Conservation (phyloP, 2,113 vertebrate genomes). For the Gobius niger region DNA sequence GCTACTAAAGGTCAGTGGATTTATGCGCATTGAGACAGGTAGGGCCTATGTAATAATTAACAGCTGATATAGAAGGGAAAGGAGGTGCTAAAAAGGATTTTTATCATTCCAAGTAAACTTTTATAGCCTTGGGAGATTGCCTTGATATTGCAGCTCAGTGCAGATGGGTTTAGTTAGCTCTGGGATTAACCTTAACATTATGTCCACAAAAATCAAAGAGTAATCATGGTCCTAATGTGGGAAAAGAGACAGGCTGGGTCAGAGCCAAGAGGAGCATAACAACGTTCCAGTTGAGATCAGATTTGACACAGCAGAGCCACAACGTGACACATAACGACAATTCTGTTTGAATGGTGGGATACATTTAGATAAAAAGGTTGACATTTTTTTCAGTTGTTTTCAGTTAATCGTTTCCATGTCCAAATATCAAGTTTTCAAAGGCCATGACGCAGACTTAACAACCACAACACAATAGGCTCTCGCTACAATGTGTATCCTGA, state of each 20-base stretch:
- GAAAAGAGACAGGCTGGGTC: conserved; percentile 14
- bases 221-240: conserved; percentile 24
- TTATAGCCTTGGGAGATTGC: conserved; percentile 22
- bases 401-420: not conserved
- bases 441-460: not conserved
- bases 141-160: conserved; percentile 6
- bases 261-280: conserved; percentile 5
- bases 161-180: not conserved
- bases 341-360: not conserved
- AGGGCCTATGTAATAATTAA: conserved; percentile 31
- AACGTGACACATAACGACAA: not conserved
- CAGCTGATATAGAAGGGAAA: conserved; percentile 9
- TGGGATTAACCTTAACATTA: conserved; percentile 2
- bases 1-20: conserved; percentile 29
- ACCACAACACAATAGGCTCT: not conserved
- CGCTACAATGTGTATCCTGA: too few species aligned
- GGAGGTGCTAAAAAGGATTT: conserved; percentile 3
- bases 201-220: conserved; percentile 17
- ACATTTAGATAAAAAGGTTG: not conserved
- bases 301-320: not conserved
- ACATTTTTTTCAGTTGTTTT: not conserved
- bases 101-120: conserved; percentile 42
- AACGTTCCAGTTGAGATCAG: not conserved
- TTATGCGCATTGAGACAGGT: conserved; percentile 7
- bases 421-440: not conserved